Base-by-base conservation (phyloP, 1,140 invertebrate genomes). In the Drosophila melanica region DNA sequence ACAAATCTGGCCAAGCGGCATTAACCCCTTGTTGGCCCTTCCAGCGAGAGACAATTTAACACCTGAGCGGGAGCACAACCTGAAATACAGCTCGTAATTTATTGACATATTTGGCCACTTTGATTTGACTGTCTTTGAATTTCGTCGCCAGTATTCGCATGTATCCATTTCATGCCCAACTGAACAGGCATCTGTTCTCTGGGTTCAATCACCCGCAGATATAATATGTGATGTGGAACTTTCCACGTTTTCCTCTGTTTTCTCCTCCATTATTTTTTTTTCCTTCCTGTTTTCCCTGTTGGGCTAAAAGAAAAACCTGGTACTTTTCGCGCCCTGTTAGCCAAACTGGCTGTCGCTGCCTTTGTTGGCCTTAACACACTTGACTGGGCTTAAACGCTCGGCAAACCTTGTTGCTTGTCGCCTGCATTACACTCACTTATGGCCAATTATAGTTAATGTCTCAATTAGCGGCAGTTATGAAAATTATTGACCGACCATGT, bases 381-480 rank as follows among this genome's bases (percentile, higher is more conserved):
- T 81, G 67, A 59, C 64, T 81, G 75, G 70, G 51, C 75, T 58
- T 39, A 63, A 80, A 63, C 63, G 44, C 54, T 57, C 39, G 39
- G 6, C 41, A 68, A 30, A 48, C 37, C 54, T 54, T 67, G 63
- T 55, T 68, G 39, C 63, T 77, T 70, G 77, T 78, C 59, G 69
- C 77, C 85, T 44, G 79, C 68, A 81, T 72, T 81, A 64, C 79
- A 81, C 79, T 74, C 79, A 87, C 82, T 87, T 84, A 87, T 64
- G 76, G 63, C 79, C 82, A 87, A 87, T 87, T 87, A 87, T 68
- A 55, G 76, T 70, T 87, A 87, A 87, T 87, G 84, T 89, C 82
- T 87, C 82, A 87, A 87, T 87, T 87, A 87, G 76, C 66, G 76
- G 79, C 82, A 89, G 82, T 87, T 87, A 87, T 87, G 79, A 87